Evolutionary conservation across 2,888 invertebrate species (phyloP), one percentile per base, ranked within the genome.

Genomic region (Drosophila fungiperda): DNA sequence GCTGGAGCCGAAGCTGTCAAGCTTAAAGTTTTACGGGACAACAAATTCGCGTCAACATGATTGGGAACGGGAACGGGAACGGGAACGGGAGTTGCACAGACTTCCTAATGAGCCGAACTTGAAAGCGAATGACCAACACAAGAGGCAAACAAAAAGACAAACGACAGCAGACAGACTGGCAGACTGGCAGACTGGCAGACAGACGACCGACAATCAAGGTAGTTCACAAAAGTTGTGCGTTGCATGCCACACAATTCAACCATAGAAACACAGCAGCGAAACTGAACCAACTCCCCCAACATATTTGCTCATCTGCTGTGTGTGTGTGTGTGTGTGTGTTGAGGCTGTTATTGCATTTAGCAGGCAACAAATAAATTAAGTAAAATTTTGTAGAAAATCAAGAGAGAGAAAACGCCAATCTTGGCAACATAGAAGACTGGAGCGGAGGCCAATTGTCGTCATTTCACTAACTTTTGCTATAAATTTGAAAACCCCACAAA

Each of bases 21-120:
- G 73, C 67, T 60, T 12, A 59, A 78, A 68, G 58, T 80, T 85
- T 77, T 52, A 35, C 72, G 54, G 61, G 40, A 62, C 60, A 62
- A 66, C 52, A 63, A 68, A 50, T 66, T 66, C 59, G 52, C 78
- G 68, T 69, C 73, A 73, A 82, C 76, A 80, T 69, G 72, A 80
- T 78, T 15, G 76, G 68, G 72, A 70, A 63, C 45, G 73, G 55
- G 80, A 23, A 35, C 1, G 49, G 29, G 17, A n/a, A 49, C 1
- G 17, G 49, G 29, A 35, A 74, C 45, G 78, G 58, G 81, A 77
- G 84, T 80, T 67, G 76, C 74, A 78, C 81, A 78, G 87, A 89
- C 76, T 89, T 89, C 83, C 84, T 87, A 85, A 87, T 85, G 84
- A 85, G 85, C 62, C 77, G 82, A 85, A 87, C 87, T 75, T 71